Evolutionary conservation across 2,113 vertebrate species (phyloP).

Genomic region (Nesospiza acunhae): DNA sequence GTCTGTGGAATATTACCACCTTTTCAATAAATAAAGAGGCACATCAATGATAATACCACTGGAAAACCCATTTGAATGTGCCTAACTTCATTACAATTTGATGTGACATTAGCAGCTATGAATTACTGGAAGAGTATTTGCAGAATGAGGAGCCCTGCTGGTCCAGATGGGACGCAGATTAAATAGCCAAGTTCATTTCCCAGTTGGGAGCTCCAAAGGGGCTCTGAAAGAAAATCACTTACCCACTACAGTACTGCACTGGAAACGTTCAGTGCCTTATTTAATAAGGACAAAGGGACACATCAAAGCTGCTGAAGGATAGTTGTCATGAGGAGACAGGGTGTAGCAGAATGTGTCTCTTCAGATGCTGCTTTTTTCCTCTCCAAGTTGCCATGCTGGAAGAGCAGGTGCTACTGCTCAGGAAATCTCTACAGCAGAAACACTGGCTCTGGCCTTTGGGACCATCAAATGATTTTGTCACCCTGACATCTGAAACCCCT

Average conservation of each 20-base stretch:
- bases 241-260: neutral
- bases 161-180: neutral
- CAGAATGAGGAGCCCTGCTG: neutral
- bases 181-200: neutral
- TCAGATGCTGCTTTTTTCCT: slow-evolving; percentile 23
- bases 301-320: neutral
- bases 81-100: neutral
- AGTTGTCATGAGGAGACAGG: neutral
- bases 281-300: neutral
- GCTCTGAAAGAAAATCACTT: neutral
- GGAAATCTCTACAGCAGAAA: slow-evolving; percentile 1
- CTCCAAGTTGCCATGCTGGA: neutral
- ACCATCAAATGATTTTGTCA: slow-evolving; percentile 53
- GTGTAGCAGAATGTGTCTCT: neutral
- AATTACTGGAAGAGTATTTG: neutral
- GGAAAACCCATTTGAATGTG: neutral
- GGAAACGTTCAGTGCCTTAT: neutral
- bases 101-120: neutral
- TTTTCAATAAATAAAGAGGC: neutral
- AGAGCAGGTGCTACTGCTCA: slow-evolving; percentile 27
- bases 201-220: neutral
- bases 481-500: slow-evolving; percentile 58
- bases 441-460: slow-evolving; percentile 52
- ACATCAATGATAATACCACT: neutral
- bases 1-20: neutral